Conservation (phyloP, 1,140 invertebrate genomes). For the Pseudomyrmex pallidus region DNA sequence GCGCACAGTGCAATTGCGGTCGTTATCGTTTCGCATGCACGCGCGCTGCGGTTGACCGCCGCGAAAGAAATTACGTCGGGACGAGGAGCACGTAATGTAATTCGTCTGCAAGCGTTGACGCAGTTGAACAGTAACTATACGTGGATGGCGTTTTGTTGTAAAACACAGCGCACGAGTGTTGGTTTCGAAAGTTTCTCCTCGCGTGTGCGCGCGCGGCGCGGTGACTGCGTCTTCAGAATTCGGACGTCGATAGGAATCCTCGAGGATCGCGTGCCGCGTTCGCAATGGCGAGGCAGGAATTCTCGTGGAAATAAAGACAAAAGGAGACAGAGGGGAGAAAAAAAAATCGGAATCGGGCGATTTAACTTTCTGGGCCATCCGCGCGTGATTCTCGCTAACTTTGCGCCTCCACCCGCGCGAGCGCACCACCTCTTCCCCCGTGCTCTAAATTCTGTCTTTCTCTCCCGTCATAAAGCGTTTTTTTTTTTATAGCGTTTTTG, state of each 20-base stretch:
- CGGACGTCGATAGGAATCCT: slow-evolving; percentile 58
- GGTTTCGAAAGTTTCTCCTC: not conserved
- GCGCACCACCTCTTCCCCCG: too few relatives aligned
- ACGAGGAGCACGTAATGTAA: slow-evolving; percentile 1
- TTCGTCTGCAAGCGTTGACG: not conserved
- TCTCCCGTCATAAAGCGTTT: too few relatives aligned
- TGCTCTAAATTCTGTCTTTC: too few relatives aligned
- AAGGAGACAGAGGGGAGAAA: slow-evolving; percentile 17
- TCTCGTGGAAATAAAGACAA: slow-evolving; percentile 36
- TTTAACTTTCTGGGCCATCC: not conserved
- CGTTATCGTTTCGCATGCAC: not conserved
- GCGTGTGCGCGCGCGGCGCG: too few relatives aligned
- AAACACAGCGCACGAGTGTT: not conserved
- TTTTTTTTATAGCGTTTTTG: too few relatives aligned
- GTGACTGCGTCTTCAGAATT: slow-evolving; percentile 42
- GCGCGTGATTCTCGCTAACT: not conserved
- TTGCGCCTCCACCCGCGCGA: not conserved
- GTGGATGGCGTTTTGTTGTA: not conserved
- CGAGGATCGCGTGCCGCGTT: slow-evolving; percentile 49
- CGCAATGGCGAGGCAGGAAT: slow-evolving; percentile 55
- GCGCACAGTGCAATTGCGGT: slow-evolving; percentile 5
- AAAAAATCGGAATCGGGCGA: not conserved
- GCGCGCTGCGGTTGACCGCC: slow-evolving; percentile 11
- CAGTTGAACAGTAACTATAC: not conserved
- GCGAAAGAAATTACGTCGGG: slow-evolving; percentile 22